Evolutionary conservation across 2,888 invertebrate genomes (phyloP).

Genomic region (Elaeidobius kamerunicus): DNA sequence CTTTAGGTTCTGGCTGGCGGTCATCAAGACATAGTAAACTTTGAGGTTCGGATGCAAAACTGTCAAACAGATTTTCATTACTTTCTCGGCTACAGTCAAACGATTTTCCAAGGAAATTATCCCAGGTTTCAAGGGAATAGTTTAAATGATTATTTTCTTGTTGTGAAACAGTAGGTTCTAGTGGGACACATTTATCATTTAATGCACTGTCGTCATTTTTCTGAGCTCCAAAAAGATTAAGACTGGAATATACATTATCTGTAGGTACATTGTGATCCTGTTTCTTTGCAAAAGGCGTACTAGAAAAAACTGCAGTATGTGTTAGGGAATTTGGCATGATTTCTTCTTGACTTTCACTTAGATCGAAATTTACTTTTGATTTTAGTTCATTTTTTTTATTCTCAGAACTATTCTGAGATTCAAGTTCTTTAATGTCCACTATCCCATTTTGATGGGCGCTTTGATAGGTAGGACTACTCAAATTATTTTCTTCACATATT

Average conservation of each 20-base stretch:
- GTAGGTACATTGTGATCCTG: conserved; percentile 24
- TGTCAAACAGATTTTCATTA: conserved; percentile 40
- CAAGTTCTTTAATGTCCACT: too few relatives aligned
- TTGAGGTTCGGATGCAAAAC: conserved; percentile 44
- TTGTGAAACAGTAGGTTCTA: conserved; percentile 6
- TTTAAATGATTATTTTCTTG: conserved; percentile 35
- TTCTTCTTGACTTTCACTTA: conserved; percentile 42
- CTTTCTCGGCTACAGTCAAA: conserved; percentile 42
- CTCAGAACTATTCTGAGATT: too few relatives aligned
- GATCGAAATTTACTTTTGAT: conserved; percentile 39
- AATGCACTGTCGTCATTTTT: conserved; percentile 12
- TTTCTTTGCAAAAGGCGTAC: conserved; percentile 39
- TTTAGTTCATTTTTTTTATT: conserved; percentile 1
- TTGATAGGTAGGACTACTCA: too few relatives aligned
- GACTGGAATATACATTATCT: conserved; percentile 33
- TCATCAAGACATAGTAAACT: conserved; percentile 42
- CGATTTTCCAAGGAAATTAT: conserved; percentile 47
- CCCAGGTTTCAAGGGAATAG: conserved; percentile 50
- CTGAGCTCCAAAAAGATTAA: conserved; percentile 33
- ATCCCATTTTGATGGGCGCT: too few relatives aligned
- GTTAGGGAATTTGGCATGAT: conserved; percentile 43
- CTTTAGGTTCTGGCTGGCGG: background rate
- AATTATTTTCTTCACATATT: background rate
- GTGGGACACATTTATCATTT: conserved; percentile 29
- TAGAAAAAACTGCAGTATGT: conserved; percentile 40